Evolutionary conservation across 2,888 invertebrate genomes (phyloP), one percentile per base, ranked within the genome.

Genomic region (Ectropis crepuscularia): DNA sequence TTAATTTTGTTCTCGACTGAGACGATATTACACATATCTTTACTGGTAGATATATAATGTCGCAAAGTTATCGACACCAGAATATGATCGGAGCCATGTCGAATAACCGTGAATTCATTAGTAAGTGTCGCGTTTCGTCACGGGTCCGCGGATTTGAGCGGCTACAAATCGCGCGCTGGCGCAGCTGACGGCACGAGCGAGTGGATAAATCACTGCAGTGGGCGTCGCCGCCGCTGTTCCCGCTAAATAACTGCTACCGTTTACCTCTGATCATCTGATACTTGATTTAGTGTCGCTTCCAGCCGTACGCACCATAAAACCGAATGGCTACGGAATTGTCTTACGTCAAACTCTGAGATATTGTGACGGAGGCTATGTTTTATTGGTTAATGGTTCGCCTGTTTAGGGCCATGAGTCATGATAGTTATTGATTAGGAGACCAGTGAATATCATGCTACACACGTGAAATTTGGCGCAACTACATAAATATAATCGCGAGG

Each of bases 211-310:
- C 90, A 90, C 87, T 75, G 63, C 71, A 68, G 90, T 90, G 90
- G 90, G 91, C 87, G 90, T 83, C 79, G 73, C 74, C 74, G 69
- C 61, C 72, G 75, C 78, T 78, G 78, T 79, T 78, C 80, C 80
- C 73, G 85, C 85, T 86, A 83, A 86, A 86, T 87, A 87, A 87
- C 89, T 81, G 92, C 92, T 92, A 92, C 92, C 89, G 92, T 91
- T 91, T 90, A 87, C 90, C 84, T 78, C 84, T 83, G 90, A 90
- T 90, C 90, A 89, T 89, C 89, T 88, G 90, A 90, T 90, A 90
- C 85, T 85, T 89, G 90, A 90, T 90, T 90, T 91, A 90, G 86
- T 86, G 82, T 79, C 78, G 81, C 84, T 82, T 78, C 80, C 77
- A 80, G 81, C 60, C 79, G 75, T 79, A 76, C 77, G 75, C 78